Percentiles rank a stretch among this genome's conserved stretches.
Conservation (phyloP, 2,888 invertebrate genomes). For the Biston betularia region DNA sequence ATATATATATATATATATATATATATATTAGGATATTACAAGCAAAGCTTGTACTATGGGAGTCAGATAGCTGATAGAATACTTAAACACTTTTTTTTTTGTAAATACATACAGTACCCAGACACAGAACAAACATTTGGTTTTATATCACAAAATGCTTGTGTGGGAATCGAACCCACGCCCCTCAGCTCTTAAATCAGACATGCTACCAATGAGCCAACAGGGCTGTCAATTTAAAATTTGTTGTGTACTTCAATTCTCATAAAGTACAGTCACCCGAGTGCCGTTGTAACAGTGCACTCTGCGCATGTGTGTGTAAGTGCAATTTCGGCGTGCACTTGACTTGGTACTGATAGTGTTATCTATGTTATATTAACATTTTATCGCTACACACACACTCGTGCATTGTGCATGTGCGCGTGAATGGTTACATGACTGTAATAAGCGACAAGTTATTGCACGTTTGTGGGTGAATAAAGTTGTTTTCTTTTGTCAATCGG, state of each 20-base stretch:
- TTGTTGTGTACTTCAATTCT: neutral
- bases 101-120: too few species aligned
- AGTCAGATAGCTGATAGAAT: too few species aligned
- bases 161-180: too few species aligned
- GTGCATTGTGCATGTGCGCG: neutral
- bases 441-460: conserved; percentile 1
- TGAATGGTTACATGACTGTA: neutral
- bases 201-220: too few species aligned
- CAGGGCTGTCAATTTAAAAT: too few species aligned
- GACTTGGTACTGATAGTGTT: conserved; percentile 21
- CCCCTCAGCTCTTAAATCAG: too few species aligned
- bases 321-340: conserved; percentile 33
- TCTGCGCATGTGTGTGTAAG: conserved; percentile 7
- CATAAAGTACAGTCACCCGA: conserved; percentile 4
- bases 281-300: conserved; percentile 7
- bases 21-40: too few species aligned
- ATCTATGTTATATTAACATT: conserved; percentile 13
- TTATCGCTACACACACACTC: conserved; percentile 17
- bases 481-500: neutral
- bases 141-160: too few species aligned
- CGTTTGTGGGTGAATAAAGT: neutral
- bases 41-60: too few species aligned
- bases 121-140: too few species aligned
- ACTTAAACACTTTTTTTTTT: too few species aligned
- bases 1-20: too few species aligned